These are phyloP conservation scores for Magallana ariakensis DNA, from an alignment of 1,140 invertebrate species.

Conservation along the genomic window DNA sequence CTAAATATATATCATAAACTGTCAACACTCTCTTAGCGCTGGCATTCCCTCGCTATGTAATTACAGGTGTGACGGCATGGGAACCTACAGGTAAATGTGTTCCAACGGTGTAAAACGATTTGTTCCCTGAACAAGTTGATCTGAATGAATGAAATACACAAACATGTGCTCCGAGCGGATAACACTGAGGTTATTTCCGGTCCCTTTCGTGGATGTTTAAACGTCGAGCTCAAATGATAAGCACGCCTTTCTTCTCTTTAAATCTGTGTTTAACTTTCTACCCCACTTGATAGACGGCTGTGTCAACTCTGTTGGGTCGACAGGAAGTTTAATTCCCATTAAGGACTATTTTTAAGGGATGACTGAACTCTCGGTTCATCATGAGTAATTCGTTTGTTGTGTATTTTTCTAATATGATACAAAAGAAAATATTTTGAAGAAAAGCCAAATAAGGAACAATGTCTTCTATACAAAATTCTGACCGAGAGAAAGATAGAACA, in stretches of 20 bases:
- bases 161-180: background rate
- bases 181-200: background rate
- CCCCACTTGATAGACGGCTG: constrained; percentile 15
- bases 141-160: constrained; percentile 23
- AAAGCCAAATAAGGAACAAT: constrained; percentile 8
- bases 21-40: background rate
- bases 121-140: background rate
- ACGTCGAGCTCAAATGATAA: background rate
- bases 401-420: background rate
- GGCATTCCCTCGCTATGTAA: background rate
- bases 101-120: background rate
- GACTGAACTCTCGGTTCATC: background rate
- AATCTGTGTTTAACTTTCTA: background rate
- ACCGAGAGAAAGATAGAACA: background rate
- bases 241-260: background rate
- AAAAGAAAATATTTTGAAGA: background rate
- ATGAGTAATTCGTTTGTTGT: constrained; percentile 11
- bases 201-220: background rate
- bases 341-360: constrained; percentile 14
- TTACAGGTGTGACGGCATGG: constrained; percentile 3
- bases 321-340: constrained; percentile 16
- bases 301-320: constrained; percentile 17
- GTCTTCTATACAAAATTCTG: no score
- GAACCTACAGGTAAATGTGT: background rate
- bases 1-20: constrained; percentile 38